A percentile compares a stretch with the other conserved stretches of the same genome.
Conservation (phyloP, 2,113 vertebrate species). For the Pterocles orientalis region DNA sequence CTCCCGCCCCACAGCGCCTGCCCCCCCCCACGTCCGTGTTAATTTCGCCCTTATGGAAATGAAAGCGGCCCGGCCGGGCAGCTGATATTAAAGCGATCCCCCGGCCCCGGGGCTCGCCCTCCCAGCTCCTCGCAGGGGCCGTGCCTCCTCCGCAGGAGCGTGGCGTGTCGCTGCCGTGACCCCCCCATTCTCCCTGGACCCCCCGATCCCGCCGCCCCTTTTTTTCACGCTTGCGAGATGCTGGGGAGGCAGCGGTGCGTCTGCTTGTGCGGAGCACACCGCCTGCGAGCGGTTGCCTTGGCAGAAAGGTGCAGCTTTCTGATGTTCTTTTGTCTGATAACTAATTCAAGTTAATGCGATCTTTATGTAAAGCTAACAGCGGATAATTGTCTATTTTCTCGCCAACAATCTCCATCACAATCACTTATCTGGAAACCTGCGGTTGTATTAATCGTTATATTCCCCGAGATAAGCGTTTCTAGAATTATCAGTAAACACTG, state of each 20-base stretch:
- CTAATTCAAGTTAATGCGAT: constrained; percentile 89
- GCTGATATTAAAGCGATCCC: constrained; percentile 37
- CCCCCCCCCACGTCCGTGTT: background rate
- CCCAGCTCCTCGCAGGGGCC: background rate
- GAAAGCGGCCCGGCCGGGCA: constrained; percentile 4
- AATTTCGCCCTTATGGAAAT: constrained; percentile 29
- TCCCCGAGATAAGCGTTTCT: constrained; percentile 75
- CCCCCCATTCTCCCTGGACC: background rate
- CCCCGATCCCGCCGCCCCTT: background rate
- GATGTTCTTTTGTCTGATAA: constrained; percentile 85
- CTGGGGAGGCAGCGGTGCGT: constrained; percentile 19
- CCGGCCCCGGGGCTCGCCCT: background rate
- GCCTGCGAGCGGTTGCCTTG: constrained; percentile 64
- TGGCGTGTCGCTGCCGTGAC: background rate
- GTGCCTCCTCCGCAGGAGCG: background rate
- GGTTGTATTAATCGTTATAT: constrained; percentile 84
- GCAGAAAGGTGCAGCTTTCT: constrained; percentile 77
- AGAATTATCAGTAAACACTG: constrained; percentile 70
- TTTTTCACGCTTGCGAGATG: background rate
- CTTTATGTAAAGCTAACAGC: constrained; percentile 88
- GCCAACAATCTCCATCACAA: constrained; percentile 86
- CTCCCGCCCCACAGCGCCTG: constrained; percentile 6
- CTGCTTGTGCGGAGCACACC: constrained; percentile 27
- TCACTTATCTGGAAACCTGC: constrained; percentile 86
- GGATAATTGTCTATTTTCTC: constrained; percentile 90